A percentile compares a stretch with the other conserved stretches of the same genome.
Conservation (phyloP, 2,888 invertebrate species). For the Macrosoma leucophasiata region DNA sequence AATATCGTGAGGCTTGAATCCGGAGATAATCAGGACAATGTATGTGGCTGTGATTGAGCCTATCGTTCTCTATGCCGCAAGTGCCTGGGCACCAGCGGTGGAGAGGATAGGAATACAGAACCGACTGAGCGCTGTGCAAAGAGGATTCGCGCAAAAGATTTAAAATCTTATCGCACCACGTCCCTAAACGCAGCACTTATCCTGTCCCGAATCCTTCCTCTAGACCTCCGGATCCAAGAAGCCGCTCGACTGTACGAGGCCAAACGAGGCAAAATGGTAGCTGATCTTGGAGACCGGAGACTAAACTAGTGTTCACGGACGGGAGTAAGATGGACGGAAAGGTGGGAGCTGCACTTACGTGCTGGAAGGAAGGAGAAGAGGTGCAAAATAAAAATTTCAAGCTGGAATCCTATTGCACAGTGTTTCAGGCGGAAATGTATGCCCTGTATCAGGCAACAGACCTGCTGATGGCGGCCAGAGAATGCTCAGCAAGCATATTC, state of each 20-base stretch:
- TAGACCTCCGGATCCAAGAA: conserved; percentile 19
- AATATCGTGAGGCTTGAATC: conserved; percentile 3
- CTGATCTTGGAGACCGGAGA: conserved; percentile 10
- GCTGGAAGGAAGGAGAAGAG: conserved; percentile 3
- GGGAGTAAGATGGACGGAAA: conserved; percentile 15
- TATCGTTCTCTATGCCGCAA: neutral
- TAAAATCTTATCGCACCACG: conserved; percentile 14
- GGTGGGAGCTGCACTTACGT: conserved; percentile 4
- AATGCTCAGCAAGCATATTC: neutral
- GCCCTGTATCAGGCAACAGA: neutral
- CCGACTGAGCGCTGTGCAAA: conserved; percentile 4
- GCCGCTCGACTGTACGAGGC: conserved; percentile 16
- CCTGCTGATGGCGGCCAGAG: too few relatives aligned
- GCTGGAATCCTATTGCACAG: conserved; percentile 7
- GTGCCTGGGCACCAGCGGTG: conserved; percentile 1
- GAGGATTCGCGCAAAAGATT: conserved; percentile 15
- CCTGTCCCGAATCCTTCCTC: conserved; percentile 19
- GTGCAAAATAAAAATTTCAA: neutral
- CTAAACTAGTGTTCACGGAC: conserved; percentile 10
- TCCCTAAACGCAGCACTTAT: conserved; percentile 8
- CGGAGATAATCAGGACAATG: neutral
- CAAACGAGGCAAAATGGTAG: conserved; percentile 11
- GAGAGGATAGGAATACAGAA: too few relatives aligned
- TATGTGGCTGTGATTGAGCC: neutral
- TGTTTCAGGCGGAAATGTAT: conserved; percentile 9